phyloP scores from a whole-genome alignment of 2,797 vertebrate genomes.

The Anomalospiza imberbis region DNA sequence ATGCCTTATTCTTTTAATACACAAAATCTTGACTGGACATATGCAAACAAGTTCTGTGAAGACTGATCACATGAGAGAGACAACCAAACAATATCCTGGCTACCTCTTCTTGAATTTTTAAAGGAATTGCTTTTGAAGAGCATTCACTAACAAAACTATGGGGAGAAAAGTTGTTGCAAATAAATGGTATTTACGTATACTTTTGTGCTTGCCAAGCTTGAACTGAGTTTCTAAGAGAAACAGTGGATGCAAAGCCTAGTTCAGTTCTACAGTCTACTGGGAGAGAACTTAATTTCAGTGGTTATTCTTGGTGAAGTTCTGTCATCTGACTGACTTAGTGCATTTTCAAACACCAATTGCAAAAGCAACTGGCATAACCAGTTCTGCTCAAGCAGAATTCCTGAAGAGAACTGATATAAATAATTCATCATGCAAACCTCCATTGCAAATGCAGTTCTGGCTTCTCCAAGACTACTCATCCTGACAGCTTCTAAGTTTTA shows the following conservation, averaged over 20 bases:
- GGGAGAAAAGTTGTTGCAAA: neutral
- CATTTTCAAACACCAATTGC: neutral
- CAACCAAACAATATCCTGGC: accelerated
- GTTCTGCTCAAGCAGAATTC: conserved; percentile 9
- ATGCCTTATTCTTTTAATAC: neutral
- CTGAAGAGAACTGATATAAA: neutral
- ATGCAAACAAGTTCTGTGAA: neutral
- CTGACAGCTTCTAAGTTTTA: neutral
- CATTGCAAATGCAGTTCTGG: neutral
- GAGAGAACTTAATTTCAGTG: neutral
- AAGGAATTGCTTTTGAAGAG: neutral
- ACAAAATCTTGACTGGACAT: neutral
- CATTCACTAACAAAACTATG: neutral
- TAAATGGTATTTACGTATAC: neutral
- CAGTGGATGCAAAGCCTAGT: neutral
- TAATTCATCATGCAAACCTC: neutral
- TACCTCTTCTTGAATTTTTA: neutral
- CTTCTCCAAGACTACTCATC: neutral
- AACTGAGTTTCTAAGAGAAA: neutral
- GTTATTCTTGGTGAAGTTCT: neutral
- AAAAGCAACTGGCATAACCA: conserved; percentile 18
- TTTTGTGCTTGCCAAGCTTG: neutral
- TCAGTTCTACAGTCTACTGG: neutral
- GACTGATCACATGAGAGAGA: neutral
- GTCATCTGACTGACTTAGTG: neutral